These are phyloP conservation scores for Epirrhoe tristata DNA, from an alignment of 2,888 invertebrate species.

Conservation along the genomic window DNA sequence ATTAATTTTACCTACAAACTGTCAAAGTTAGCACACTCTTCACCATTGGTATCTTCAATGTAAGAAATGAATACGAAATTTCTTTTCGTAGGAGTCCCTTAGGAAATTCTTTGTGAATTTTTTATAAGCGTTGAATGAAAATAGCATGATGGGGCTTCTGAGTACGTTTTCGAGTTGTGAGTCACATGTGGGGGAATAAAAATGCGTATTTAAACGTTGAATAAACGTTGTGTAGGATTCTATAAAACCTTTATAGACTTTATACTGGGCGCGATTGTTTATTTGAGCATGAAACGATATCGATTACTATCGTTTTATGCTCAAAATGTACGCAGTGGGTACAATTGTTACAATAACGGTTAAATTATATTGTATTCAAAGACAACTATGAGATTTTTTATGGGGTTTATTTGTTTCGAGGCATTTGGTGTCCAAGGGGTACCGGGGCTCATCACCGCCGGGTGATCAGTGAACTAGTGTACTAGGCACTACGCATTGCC, in stretches of 20 bases:
- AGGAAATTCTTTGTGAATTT: conserved; percentile 51
- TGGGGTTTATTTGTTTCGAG: too few species aligned
- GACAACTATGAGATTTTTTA: too few species aligned
- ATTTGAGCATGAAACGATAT: too few species aligned
- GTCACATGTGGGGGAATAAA: conserved; percentile 31
- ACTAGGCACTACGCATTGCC: too few species aligned
- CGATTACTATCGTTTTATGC: not conserved
- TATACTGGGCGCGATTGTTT: not conserved
- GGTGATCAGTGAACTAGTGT: too few species aligned
- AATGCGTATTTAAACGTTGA: conserved; percentile 28
- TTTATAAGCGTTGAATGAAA: conserved; percentile 49
- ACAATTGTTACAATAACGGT: too few species aligned
- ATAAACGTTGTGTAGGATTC: conserved; percentile 16
- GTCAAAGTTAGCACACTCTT: conserved; percentile 42
- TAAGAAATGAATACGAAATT: conserved; percentile 54
- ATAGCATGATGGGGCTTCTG: conserved; percentile 35
- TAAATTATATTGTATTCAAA: too few species aligned
- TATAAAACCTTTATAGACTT: conserved; percentile 5
- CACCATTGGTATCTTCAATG: conserved; percentile 40
- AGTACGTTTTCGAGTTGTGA: conserved; percentile 16
- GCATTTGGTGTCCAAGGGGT: too few species aligned
- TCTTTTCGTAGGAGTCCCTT: conserved; percentile 44
- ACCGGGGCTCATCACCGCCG: too few species aligned
- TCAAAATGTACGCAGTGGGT: too few species aligned
- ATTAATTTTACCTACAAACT: conserved; percentile 41